Evolutionary conservation across 2,113 vertebrate genomes (phyloP).

Genomic region (Gallinago jamesoni): DNA sequence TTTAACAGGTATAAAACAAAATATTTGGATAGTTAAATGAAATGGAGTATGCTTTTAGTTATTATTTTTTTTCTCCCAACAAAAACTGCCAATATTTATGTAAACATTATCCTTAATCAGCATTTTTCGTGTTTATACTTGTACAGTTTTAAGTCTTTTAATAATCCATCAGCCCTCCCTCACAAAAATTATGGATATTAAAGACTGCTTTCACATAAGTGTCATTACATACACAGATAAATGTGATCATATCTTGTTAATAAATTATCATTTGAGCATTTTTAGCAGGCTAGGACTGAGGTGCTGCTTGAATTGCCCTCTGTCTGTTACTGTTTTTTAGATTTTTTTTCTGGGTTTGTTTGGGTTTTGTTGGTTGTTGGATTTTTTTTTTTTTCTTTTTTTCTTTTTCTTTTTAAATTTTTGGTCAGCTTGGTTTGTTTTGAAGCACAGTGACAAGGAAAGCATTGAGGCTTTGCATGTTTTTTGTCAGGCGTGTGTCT

Average conservation of each 20-base stretch:
- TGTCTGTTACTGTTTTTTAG: conserved; percentile 17
- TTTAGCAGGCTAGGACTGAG: conserved; percentile 39
- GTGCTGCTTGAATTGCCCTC: conserved; percentile 32
- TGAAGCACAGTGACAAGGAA: conserved; percentile 25
- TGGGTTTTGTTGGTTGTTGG: background rate
- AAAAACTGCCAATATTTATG: conserved; percentile 69
- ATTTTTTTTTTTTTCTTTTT: background rate
- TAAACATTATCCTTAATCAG: conserved; percentile 53
- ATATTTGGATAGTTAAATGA: conserved; percentile 49
- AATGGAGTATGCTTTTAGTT: conserved; percentile 52
- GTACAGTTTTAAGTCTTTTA: conserved; percentile 74
- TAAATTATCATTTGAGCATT: conserved; percentile 33
- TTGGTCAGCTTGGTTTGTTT: conserved; percentile 52
- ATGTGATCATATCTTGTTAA: conserved; percentile 50
- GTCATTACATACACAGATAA: conserved; percentile 22
- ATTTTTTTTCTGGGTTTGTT: background rate
- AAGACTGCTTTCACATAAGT: conserved; percentile 54
- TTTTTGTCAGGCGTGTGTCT: conserved; percentile 47
- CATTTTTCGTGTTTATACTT: conserved; percentile 73
- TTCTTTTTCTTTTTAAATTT: background rate
- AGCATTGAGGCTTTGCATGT: conserved; percentile 49
- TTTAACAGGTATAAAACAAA: conserved; percentile 61
- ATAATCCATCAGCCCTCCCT: conserved; percentile 45
- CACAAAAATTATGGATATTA: conserved; percentile 2
- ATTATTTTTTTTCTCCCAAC: background rate